Conservation (phyloP, 2,113 vertebrate species). For the Macquaria ambigua region DNA sequence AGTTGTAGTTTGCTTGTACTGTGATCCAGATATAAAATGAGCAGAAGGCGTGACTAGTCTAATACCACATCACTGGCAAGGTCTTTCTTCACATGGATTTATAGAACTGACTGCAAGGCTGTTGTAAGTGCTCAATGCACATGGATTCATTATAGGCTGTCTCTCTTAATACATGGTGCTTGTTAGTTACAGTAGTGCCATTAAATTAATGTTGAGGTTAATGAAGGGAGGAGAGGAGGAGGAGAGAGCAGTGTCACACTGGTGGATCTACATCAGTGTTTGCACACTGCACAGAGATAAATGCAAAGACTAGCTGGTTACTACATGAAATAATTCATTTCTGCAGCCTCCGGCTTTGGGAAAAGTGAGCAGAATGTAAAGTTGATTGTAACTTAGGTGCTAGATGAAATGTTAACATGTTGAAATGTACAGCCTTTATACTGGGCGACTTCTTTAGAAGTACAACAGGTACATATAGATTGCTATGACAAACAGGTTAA, state of each 20-base stretch:
- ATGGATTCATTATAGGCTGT: neutral
- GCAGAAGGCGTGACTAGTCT: neutral
- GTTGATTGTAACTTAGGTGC: slow-evolving; percentile 1
- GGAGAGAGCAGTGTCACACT: slow-evolving; percentile 18
- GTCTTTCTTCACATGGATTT: slow-evolving; percentile 3
- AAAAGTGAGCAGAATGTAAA: slow-evolving; percentile 19
- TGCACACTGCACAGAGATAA: slow-evolving; percentile 34
- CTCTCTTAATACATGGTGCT: slow-evolving; percentile 51
- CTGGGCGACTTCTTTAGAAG: slow-evolving; percentile 19
- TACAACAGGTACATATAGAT: slow-evolving; percentile 39
- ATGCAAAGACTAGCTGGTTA: slow-evolving; percentile 45
- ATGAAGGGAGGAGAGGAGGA: neutral
- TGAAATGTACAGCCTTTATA: slow-evolving; percentile 55
- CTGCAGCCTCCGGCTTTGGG: slow-evolving; percentile 42
- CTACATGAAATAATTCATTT: slow-evolving; percentile 40
- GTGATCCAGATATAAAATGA: slow-evolving; percentile 35
- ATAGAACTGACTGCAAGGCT: slow-evolving; percentile 15
- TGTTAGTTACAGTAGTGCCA: slow-evolving; percentile 66
- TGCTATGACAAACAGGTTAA: slow-evolving; percentile 40
- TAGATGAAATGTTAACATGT: slow-evolving; percentile 50
- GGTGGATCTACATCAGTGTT: slow-evolving; percentile 19
- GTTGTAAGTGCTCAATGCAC: slow-evolving; percentile 6
- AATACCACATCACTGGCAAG: neutral
- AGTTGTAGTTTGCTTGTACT: slow-evolving; percentile 34
- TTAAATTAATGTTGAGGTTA: slow-evolving; percentile 52